Evolutionary conservation across 1,140 invertebrate genomes (phyloP).

Genomic region (Bursaphelenchus mucronatus): DNA sequence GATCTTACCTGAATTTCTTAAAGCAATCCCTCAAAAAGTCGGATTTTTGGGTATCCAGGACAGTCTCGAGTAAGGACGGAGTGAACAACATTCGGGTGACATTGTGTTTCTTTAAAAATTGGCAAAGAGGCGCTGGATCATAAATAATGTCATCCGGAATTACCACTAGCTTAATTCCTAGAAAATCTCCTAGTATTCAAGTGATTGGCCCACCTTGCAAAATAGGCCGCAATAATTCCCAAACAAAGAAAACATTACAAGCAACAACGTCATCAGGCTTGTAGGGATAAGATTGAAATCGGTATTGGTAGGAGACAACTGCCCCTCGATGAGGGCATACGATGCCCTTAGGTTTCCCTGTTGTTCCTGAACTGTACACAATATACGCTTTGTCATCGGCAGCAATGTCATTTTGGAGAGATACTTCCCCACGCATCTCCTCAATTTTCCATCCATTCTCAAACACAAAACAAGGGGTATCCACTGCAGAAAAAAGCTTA

Average conservation of each 20-base stretch:
- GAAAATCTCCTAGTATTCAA: slow-evolving; percentile 1
- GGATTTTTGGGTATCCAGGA: slow-evolving; percentile 57
- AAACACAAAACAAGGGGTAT: slow-evolving; percentile 9
- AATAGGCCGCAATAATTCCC: slow-evolving; percentile 64
- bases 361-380: slow-evolving; percentile 64
- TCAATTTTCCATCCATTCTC: slow-evolving; percentile 13
- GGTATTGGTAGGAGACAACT: slow-evolving; percentile 63
- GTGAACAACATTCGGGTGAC: slow-evolving; percentile 64
- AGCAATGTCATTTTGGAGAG: slow-evolving; percentile 25
- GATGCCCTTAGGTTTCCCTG: slow-evolving; percentile 67
- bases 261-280: slow-evolving; percentile 61
- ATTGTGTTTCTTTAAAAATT: slow-evolving; percentile 58
- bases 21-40: slow-evolving; percentile 35
- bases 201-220: slow-evolving; percentile 63
- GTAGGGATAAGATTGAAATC: slow-evolving; percentile 62
- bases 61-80: slow-evolving; percentile 62
- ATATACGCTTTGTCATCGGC: slow-evolving; percentile 64
- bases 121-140: slow-evolving; percentile 61
- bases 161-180: slow-evolving; percentile 61
- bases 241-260: slow-evolving; percentile 64
- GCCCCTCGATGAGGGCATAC: slow-evolving; percentile 63
- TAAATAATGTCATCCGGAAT: slow-evolving; percentile 63
- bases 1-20: slow-evolving; percentile 38
- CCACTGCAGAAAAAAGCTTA: not conserved
- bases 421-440: slow-evolving; percentile 8